These are phyloP conservation scores for Chydorus sphaericus DNA, from an alignment of 2,888 invertebrate species.

Conservation along the genomic window DNA sequence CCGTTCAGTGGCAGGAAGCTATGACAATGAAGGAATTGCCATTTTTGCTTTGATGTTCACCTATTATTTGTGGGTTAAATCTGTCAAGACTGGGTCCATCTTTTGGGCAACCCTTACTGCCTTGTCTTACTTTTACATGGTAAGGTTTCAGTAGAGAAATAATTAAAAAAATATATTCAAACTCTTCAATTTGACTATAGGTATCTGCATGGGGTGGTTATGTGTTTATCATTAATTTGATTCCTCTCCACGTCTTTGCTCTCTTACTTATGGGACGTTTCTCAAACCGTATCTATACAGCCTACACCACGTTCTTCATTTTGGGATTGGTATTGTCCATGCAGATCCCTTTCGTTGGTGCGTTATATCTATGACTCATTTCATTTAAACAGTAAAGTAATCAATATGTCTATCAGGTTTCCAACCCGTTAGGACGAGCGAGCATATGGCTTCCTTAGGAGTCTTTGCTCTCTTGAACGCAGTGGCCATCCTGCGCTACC, in stretches of 20 bases:
- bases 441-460: conserved; percentile 97
- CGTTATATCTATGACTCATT: conserved; percentile 41
- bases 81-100: conserved; percentile 92
- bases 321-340: conserved; percentile 88
- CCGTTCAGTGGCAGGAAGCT: conserved; percentile 96
- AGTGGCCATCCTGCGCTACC: conserved; percentile 67
- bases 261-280: conserved; percentile 88
- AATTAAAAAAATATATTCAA: not conserved
- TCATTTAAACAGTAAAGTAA: conserved; percentile 34
- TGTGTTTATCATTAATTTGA: conserved; percentile 97
- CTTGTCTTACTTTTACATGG: conserved; percentile 98
- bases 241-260: conserved; percentile 92
- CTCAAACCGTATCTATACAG: conserved; percentile 79
- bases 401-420: conserved; percentile 55
- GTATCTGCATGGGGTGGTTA: conserved; percentile 99
- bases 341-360: conserved; percentile 52
- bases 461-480: conserved; percentile 89
- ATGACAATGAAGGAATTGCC: conserved; percentile 99
- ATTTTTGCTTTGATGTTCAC: conserved; percentile 98
- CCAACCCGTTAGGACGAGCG: conserved; percentile 95
- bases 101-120: conserved; percentile 92
- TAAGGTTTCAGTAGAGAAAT: conserved; percentile 29
- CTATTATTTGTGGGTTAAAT: conserved; percentile 96
- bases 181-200: conserved; percentile 34
- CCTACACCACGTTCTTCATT: conserved; percentile 94